Conservation (phyloP, 2,888 invertebrate genomes). For the Eucera pruinosa region DNA sequence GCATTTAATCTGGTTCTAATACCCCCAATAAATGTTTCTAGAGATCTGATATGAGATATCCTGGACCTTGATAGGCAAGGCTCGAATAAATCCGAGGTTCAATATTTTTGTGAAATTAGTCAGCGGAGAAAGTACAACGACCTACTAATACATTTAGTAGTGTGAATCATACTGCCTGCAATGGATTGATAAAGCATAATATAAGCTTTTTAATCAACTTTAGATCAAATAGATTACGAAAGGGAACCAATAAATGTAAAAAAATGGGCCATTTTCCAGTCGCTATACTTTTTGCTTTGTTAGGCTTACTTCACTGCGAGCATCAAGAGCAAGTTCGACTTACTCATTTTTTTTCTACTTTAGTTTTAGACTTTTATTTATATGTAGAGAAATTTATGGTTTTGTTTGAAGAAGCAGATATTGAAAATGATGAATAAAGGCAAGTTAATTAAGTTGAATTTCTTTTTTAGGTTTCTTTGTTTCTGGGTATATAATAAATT, state of each 20-base stretch:
- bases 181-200: background rate
- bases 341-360: too few species aligned
- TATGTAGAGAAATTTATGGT: background rate
- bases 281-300: too few species aligned
- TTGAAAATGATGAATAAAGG: too few species aligned
- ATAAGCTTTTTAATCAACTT: background rate
- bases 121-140: background rate
- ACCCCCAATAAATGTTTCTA: constrained; percentile 21
- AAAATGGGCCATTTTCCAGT: too few species aligned
- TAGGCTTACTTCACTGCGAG: background rate
- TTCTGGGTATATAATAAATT: too few species aligned
- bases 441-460: background rate
- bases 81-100: background rate
- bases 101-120: constrained; percentile 12
- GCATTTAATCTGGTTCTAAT: constrained; percentile 28
- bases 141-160: background rate
- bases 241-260: background rate
- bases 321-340: background rate
- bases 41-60: constrained; percentile 9
- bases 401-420: too few species aligned
- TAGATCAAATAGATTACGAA: background rate
- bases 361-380: background rate
- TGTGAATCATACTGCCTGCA: background rate
- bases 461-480: background rate
- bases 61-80: background rate